Conservation (phyloP, 2,797 vertebrate species). For the Peromyscus nudipes region DNA sequence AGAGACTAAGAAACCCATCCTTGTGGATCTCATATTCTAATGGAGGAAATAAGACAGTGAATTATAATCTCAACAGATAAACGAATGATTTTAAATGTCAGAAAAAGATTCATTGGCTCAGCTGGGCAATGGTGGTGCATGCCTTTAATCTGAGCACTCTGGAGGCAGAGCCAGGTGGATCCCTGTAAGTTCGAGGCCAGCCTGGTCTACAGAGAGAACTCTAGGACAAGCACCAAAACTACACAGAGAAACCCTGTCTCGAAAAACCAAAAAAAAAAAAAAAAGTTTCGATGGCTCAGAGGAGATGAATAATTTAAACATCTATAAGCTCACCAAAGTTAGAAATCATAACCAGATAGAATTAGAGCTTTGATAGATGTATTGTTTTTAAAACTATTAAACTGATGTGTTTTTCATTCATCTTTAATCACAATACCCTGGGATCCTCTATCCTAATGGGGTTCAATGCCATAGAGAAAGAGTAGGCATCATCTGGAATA, state of each 20-base stretch:
- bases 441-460: background rate
- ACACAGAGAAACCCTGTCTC: too few species aligned
- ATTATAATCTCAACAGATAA: background rate
- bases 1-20: background rate
- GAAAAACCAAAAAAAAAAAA: background rate
- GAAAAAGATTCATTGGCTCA: constrained; percentile 51
- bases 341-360: constrained; percentile 45
- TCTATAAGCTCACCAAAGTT: background rate
- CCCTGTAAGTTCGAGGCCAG: too few species aligned
- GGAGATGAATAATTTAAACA: constrained; percentile 19
- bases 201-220: too few species aligned
- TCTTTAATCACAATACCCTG: background rate
- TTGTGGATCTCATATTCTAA: background rate
- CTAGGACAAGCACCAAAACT: too few species aligned
- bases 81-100: constrained; percentile 23
- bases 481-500: background rate
- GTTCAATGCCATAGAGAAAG: constrained; percentile 27
- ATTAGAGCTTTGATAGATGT: constrained; percentile 32
- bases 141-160: too few species aligned
- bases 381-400: constrained; percentile 62
- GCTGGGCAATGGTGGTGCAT: accelerated
- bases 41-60: background rate
- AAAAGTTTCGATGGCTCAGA: constrained; percentile 47
- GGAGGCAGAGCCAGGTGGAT: too few species aligned
- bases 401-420: constrained; percentile 41